Evolutionary conservation across 1,140 invertebrate species (phyloP).

Genomic region (Zaprionus lachaisei): DNA sequence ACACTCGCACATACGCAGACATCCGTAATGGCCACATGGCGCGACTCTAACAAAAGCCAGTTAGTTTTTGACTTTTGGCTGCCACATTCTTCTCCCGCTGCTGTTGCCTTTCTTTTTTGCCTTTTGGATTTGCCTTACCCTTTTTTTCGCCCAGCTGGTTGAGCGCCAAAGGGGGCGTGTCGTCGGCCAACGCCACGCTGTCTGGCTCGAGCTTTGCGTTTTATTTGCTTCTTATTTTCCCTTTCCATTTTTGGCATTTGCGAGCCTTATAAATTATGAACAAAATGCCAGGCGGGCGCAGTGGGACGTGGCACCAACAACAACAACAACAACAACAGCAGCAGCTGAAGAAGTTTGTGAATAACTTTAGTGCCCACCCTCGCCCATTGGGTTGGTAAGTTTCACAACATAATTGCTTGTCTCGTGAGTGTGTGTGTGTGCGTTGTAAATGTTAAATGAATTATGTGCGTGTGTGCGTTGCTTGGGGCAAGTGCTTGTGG

Average conservation of each 20-base stretch:
- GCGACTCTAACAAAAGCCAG: slow-evolving; percentile 75
- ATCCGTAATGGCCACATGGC: slow-evolving; percentile 72
- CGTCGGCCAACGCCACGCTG: slow-evolving; percentile 70
- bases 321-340: background rate
- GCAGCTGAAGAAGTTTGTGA: background rate
- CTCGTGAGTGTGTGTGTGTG: slow-evolving; percentile 20
- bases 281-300: slow-evolving; percentile 46
- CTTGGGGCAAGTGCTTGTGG: slow-evolving; percentile 37
- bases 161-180: slow-evolving; percentile 50
- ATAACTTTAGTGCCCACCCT: slow-evolving; percentile 14
- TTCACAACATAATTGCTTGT: slow-evolving; percentile 70
- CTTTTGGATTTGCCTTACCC: slow-evolving; percentile 48
- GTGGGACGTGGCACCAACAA: background rate
- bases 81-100: slow-evolving; percentile 30
- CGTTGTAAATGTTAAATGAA: slow-evolving; percentile 4
- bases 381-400: slow-evolving; percentile 25
- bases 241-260: slow-evolving; percentile 54
- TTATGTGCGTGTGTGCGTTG: slow-evolving; percentile 4
- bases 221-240: background rate
- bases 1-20: slow-evolving; percentile 31
- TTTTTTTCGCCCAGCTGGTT: slow-evolving; percentile 50
- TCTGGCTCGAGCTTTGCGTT: slow-evolving; percentile 50
- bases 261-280: slow-evolving; percentile 76
- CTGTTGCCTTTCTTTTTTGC: background rate
- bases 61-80: slow-evolving; percentile 66